phyloP scores from a whole-genome alignment of 2,113 vertebrate genomes.

The Oplegnathus fasciatus region DNA sequence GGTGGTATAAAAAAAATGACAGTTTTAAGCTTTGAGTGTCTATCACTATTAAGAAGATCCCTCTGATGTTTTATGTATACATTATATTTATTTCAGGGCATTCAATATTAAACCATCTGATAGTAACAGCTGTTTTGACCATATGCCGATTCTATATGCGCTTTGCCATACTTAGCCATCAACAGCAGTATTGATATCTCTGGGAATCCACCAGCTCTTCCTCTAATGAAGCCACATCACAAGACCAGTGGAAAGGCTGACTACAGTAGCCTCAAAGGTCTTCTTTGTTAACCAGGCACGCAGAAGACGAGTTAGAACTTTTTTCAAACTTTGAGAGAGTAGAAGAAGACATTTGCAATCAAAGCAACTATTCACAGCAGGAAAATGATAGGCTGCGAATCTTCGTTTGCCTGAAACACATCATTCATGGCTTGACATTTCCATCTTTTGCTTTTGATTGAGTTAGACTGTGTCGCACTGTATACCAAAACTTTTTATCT shows the following conservation, averaged over 20 bases:
- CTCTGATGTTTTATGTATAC: not conserved
- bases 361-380: conserved; percentile 55
- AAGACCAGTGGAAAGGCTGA: conserved; percentile 57
- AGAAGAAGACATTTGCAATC: conserved; percentile 13
- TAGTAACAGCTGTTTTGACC: not conserved
- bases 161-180: not conserved
- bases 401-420: not conserved
- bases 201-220: conserved; percentile 2
- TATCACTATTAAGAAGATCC: not conserved
- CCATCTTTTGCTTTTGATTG: not conserved
- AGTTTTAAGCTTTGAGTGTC: not conserved
- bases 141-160: too few species aligned
- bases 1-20: not conserved
- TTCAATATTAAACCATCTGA: not conserved
- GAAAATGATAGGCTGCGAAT: not conserved
- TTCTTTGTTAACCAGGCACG: conserved; percentile 46
- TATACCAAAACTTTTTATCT: not conserved
- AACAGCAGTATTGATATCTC: conserved; percentile 7
- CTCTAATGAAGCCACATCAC: conserved; percentile 17
- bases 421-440: conserved; percentile 12
- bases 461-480: not conserved
- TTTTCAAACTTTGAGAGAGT: not conserved
- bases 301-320: not conserved
- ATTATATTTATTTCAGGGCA: not conserved
- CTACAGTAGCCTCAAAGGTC: conserved; percentile 39